Evolutionary conservation across 1,140 invertebrate species (phyloP).

Genomic region (Temnothorax curvispinosus): DNA sequence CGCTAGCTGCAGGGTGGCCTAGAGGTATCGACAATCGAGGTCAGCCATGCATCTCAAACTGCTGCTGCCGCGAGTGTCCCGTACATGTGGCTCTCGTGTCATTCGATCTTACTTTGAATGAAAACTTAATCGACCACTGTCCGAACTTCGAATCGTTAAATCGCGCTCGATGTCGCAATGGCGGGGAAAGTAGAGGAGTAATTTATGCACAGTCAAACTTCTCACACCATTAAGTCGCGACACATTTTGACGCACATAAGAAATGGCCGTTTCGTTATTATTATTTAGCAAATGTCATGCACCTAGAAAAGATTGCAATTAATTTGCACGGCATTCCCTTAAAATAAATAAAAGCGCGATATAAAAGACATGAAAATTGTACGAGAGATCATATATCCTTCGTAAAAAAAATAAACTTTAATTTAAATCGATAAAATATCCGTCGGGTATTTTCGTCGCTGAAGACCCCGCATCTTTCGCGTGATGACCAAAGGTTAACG

Average conservation of each 20-base stretch:
- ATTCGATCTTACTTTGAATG: not conserved
- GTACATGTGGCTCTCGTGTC: not conserved
- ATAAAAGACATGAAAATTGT: not conserved
- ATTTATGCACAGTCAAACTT: not conserved
- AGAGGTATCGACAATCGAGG: conserved; percentile 5
- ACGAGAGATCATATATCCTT: not conserved
- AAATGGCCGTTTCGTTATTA: not conserved
- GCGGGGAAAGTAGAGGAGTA: not conserved
- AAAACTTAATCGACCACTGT: not conserved
- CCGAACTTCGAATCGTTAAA: not conserved
- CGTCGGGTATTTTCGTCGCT: not conserved
- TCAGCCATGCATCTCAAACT: not conserved
- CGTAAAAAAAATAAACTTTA: not conserved
- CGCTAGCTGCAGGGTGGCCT: no score
- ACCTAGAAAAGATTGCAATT: no score
- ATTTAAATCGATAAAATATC: conserved; percentile 6
- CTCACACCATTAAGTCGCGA: not conserved
- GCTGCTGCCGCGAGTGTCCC: not conserved
- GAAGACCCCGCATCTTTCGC: not conserved
- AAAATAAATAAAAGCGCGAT: not conserved
- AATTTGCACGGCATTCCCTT: not conserved
- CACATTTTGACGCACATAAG: not conserved
- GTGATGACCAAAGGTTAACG: not conserved
- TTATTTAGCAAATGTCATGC: not conserved
- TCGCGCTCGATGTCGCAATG: not conserved